Conservation (phyloP, 2,113 vertebrate genomes). For the Amazona vittata region DNA sequence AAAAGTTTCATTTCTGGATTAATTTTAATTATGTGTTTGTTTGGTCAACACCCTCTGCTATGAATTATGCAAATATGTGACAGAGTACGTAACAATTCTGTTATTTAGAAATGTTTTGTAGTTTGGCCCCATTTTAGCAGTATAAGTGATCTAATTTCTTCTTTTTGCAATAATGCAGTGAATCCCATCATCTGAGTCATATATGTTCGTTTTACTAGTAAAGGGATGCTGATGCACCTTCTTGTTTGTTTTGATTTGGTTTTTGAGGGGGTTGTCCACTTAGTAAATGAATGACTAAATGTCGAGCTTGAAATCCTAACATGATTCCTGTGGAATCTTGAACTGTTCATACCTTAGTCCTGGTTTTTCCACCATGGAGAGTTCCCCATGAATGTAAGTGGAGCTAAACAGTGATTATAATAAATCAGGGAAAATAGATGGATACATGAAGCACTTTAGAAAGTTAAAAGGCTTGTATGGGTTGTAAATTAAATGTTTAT, state of each 20-base stretch:
- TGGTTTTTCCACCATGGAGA: background rate
- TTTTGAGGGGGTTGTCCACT: background rate
- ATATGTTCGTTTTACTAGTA: background rate
- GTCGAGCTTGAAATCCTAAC: background rate
- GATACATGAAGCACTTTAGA: slow-evolving; percentile 42
- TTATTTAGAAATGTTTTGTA: background rate
- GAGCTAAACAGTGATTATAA: slow-evolving; percentile 51
- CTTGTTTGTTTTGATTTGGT: background rate
- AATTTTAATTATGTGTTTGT: slow-evolving; percentile 4
- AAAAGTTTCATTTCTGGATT: slow-evolving; percentile 10
- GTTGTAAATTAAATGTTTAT: slow-evolving; percentile 74
- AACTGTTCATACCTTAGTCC: background rate
- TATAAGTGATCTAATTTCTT: background rate
- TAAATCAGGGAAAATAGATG: slow-evolving; percentile 62
- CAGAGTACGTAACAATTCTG: background rate
- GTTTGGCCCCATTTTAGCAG: background rate
- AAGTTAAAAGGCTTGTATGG: slow-evolving; percentile 57
- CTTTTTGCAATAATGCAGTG: background rate
- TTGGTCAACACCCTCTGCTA: background rate
- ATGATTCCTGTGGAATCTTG: background rate
- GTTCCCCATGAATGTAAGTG: background rate
- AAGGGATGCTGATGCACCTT: background rate
- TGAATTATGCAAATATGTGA: background rate
- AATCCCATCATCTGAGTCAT: background rate
- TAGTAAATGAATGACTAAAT: background rate